A percentile compares a stretch with the other conserved stretches of the same genome.
These are phyloP conservation scores for Manacus vitellinus DNA, from an alignment of 2,113 vertebrate genomes.

Conservation along the genomic window DNA sequence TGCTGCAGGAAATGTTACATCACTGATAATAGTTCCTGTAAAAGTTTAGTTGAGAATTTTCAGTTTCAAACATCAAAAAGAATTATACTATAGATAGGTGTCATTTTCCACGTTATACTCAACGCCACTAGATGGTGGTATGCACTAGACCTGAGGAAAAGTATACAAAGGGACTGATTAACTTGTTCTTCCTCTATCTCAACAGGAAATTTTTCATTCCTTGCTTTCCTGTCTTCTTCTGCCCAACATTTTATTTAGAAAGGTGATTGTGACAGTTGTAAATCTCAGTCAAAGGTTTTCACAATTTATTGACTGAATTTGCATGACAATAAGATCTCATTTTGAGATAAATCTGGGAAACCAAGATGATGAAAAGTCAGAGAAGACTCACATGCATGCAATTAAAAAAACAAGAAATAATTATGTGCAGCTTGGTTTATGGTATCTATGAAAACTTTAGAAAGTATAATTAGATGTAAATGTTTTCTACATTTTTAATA, in stretches of 20 bases:
- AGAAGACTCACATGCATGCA: neutral
- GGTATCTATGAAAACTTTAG: neutral
- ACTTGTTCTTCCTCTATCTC: neutral
- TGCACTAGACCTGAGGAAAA: conserved; percentile 23
- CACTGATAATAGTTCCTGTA: neutral
- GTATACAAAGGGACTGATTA: neutral
- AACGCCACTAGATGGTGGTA: conserved; percentile 42
- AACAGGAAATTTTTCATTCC: neutral
- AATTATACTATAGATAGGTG: neutral
- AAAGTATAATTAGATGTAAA: neutral
- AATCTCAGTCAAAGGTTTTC: neutral
- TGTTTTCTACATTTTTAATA: neutral
- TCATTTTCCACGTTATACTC: neutral
- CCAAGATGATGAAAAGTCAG: neutral
- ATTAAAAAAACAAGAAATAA: neutral
- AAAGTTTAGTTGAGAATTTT: neutral
- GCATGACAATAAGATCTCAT: neutral
- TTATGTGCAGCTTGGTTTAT: neutral
- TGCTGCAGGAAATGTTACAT: neutral
- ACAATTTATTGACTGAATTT: neutral
- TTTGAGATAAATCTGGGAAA: neutral
- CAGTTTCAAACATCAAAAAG: neutral
- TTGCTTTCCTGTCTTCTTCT: neutral
- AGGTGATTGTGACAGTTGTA: neutral
- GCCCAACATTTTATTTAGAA: neutral